Base-by-base conservation (phyloP, 2,113 vertebrate genomes). In the Bombycilla garrulus region DNA sequence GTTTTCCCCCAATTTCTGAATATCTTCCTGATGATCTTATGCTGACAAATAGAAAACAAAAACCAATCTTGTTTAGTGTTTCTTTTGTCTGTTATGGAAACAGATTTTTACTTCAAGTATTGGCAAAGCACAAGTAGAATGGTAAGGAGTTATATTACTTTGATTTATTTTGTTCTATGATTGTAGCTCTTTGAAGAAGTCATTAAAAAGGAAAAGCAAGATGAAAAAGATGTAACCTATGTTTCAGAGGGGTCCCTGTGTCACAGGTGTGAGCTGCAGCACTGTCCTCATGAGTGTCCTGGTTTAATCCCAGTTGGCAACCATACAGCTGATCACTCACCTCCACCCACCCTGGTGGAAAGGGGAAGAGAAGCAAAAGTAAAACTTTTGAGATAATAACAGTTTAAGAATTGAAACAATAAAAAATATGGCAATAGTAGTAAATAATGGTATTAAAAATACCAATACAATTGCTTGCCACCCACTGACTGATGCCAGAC, bases 211-310 rank as follows among this genome's bases (percentile, higher is more conserved):
- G 23, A 15, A 35, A 38, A 69, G 31, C 7, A 54, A 51, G 44
- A 8, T 44, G 35, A 51, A 38, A 53, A 33, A 38, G 14, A 7
- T 6, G 16, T 40, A 14, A 6, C 22, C 26, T 44, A 15, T 0
- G 53, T 53, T 81, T 33, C 69, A 12, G 3, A 64, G 36, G 12
- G 21, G 6, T 64, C 28, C 15, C 17, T 14, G 40, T 4, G 3
- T n/a, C 11, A 2, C 22, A 58, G n/a, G 25, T 15, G 40, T 35
- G 44, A 85, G 11, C 70, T 1, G 1, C 56, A 45, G 16, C 2
- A 0, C 29, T 6, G 20, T 76, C 28, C 45, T 12, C 0, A 1
- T 22, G 61, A 44, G 16, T n/a, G 24, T 40, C 11, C 12, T 45
- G 45, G 20, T 35, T 44, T 66, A 44, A 73, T 6, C 8, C 22